Conservation (phyloP, 2,888 invertebrate genomes). For the Petrolisthes cinctipes region DNA sequence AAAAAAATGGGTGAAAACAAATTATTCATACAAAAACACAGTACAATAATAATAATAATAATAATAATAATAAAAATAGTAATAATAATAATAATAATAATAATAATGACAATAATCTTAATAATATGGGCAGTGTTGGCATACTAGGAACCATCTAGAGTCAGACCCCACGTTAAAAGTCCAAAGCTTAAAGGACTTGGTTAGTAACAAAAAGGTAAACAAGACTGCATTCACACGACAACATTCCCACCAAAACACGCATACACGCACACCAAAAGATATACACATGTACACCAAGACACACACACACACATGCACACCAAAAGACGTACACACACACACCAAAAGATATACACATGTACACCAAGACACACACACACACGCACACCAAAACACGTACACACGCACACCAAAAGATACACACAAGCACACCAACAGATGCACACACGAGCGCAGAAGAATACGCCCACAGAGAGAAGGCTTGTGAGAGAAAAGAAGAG, state of each 20-base stretch:
- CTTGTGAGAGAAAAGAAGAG: too few species aligned
- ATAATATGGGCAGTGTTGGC: constrained; percentile 59
- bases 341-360: not conserved
- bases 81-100: constrained; percentile 33
- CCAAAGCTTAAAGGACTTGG: constrained; percentile 56
- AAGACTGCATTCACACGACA: not conserved
- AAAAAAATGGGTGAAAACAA: not conserved
- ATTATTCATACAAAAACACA: constrained; percentile 20
- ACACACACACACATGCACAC: constrained; percentile 11
- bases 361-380: constrained; percentile 25
- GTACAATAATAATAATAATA: constrained; percentile 37
- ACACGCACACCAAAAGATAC: too few species aligned
- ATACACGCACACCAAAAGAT: not conserved
- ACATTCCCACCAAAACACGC: not conserved
- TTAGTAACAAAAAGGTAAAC: constrained; percentile 26
- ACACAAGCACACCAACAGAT: too few species aligned
- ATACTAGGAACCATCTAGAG: constrained; percentile 55
- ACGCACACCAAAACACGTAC: too few species aligned
- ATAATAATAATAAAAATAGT: constrained; percentile 12
- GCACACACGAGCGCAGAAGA: too few species aligned
- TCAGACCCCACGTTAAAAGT: constrained; percentile 55
- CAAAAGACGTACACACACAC: not conserved
- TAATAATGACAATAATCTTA: constrained; percentile 44
- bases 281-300: not conserved
- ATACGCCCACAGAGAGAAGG: too few species aligned